A percentile compares a stretch with the other conserved stretches of the same genome.
Evolutionary conservation across 2,113 vertebrate species (phyloP).

Genomic region (Rhizomys pruinosus): DNA sequence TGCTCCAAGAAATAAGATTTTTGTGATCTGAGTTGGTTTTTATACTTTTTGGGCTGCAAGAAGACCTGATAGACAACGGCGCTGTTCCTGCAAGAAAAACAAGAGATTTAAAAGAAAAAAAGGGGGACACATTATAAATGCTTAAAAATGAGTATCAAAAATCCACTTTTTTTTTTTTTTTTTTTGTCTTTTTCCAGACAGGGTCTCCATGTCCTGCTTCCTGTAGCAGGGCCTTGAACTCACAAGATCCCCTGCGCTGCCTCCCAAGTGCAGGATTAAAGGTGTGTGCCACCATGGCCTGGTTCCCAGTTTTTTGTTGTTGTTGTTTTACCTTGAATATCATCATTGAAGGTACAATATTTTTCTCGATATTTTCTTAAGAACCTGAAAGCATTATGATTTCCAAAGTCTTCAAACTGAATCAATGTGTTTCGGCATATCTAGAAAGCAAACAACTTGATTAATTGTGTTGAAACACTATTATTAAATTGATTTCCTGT

Average conservation of each 20-base stretch:
- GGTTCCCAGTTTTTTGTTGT: too few relatives aligned
- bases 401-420: slow-evolving; percentile 99
- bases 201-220: too few relatives aligned
- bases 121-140: fast-evolving
- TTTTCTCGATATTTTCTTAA: slow-evolving; percentile 95
- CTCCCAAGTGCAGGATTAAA: too few relatives aligned
- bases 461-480: neutral
- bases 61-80: slow-evolving; percentile 94
- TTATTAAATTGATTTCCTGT: neutral
- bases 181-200: too few relatives aligned
- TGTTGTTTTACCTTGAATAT: slow-evolving; percentile 96
- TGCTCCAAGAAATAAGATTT: slow-evolving; percentile 96
- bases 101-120: neutral
- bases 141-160: neutral
- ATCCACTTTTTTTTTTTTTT: neutral
- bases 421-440: slow-evolving; percentile 95
- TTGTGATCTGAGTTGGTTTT: slow-evolving; percentile 92
- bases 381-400: slow-evolving; percentile 98
- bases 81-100: slow-evolving; percentile 91
- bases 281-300: too few relatives aligned
- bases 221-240: too few relatives aligned
- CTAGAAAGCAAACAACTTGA: slow-evolving; percentile 72
- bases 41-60: slow-evolving; percentile 92
- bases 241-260: too few relatives aligned
- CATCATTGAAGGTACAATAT: slow-evolving; percentile 98